phyloP scores from a whole-genome alignment of 2,888 invertebrate species.

The Pharmacophagus antenor region DNA sequence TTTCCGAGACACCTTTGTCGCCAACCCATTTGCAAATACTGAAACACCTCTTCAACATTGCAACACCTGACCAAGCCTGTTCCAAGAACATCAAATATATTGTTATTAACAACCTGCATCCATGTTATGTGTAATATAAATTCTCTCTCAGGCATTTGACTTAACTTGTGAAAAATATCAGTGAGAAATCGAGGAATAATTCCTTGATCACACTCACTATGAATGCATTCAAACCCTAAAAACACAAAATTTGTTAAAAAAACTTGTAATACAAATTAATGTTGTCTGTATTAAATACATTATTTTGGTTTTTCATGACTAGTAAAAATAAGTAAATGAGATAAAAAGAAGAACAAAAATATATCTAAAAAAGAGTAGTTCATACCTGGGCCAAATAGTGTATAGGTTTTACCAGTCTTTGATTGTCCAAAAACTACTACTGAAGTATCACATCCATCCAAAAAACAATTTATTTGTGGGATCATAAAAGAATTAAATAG shows the following conservation, averaged over 20 bases:
- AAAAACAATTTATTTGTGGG: constrained; percentile 83
- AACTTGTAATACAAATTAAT: background rate
- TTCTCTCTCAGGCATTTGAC: constrained; percentile 83
- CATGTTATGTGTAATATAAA: constrained; percentile 86
- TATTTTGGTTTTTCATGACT: background rate
- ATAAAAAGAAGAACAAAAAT: background rate
- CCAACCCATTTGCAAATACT: constrained; percentile 85
- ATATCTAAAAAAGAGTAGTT: background rate
- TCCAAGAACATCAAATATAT: constrained; percentile 82
- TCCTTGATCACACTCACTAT: constrained; percentile 86
- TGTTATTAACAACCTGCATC: constrained; percentile 86
- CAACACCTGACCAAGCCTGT: constrained; percentile 77
- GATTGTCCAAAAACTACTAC: constrained; percentile 85
- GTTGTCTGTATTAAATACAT: background rate
- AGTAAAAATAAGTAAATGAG: background rate
- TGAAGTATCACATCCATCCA: constrained; percentile 89
- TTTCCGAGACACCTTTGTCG: constrained; percentile 79
- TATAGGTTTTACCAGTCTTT: constrained; percentile 86
- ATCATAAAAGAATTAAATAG: constrained; percentile 84
- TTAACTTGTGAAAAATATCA: constrained; percentile 85
- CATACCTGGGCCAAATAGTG: constrained; percentile 85
- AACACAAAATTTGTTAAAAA: constrained; percentile 33
- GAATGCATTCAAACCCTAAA: constrained; percentile 76
- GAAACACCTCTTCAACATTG: constrained; percentile 87
- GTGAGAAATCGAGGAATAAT: constrained; percentile 86